Conservation (phyloP, 2,888 invertebrate species). For the Pelosia muscerda region DNA sequence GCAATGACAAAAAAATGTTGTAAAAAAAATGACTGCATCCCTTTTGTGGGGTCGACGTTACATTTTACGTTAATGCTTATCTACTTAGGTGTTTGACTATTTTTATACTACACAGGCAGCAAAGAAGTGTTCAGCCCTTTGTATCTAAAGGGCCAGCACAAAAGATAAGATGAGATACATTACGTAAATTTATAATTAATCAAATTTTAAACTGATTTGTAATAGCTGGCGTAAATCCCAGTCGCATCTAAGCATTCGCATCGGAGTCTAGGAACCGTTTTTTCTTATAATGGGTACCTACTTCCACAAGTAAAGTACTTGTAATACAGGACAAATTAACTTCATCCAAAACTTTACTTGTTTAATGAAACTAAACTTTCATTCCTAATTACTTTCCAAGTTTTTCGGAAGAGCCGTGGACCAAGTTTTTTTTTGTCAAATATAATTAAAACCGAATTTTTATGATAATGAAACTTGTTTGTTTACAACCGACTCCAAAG, state of each 20-base stretch:
- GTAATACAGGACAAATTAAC: slow-evolving; percentile 13
- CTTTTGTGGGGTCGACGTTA: neutral
- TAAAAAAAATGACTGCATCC: slow-evolving; percentile 21
- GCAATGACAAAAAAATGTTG: slow-evolving; percentile 15
- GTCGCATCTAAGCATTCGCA: too few relatives aligned
- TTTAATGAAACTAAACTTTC: slow-evolving; percentile 29
- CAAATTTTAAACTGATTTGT: neutral
- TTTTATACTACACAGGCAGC: neutral
- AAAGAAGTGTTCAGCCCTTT: neutral
- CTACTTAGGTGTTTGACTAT: neutral
- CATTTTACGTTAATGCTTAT: neutral
- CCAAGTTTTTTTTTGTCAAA: neutral
- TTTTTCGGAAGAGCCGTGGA: slow-evolving; percentile 11
- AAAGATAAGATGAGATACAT: too few relatives aligned
- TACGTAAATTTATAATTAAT: too few relatives aligned
- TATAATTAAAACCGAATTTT: slow-evolving; percentile 1
- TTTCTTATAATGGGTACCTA: too few relatives aligned
- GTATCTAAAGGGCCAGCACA: too few relatives aligned
- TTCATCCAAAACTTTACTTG: slow-evolving; percentile 27
- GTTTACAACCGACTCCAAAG: neutral
- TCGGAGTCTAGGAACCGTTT: too few relatives aligned
- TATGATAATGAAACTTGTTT: neutral
- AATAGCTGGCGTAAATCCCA: too few relatives aligned
- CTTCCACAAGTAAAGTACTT: neutral
- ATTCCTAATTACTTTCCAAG: slow-evolving; percentile 38